These are phyloP conservation scores for Rhynchopsitta pachyrhyncha DNA, from an alignment of 2,113 vertebrate species.

Conservation along the genomic window DNA sequence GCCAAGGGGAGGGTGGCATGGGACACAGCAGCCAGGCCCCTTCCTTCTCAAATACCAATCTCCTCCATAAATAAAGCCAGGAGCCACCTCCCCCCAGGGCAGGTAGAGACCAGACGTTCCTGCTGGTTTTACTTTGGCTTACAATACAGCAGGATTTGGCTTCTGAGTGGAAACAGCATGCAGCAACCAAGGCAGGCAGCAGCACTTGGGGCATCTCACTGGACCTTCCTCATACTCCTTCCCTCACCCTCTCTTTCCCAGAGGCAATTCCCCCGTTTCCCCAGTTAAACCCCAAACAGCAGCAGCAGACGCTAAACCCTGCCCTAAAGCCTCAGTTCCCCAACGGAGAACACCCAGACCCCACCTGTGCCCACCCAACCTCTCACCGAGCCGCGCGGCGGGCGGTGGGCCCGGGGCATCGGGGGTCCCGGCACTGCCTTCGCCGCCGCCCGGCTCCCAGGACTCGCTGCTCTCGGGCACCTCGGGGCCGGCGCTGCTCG, in stretches of 20 bases:
- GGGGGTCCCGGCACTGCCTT: conserved; percentile 39
- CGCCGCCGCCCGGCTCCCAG: conserved; percentile 61
- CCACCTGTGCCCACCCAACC: fast-evolving
- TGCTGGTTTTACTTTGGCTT: neutral
- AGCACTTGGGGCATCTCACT: fast-evolving
- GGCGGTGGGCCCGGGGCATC: conserved; percentile 37
- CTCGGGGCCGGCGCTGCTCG: conserved; percentile 37
- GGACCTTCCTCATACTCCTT: neutral
- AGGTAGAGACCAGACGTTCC: neutral
- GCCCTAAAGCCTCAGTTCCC: neutral
- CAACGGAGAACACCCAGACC: fast-evolving
- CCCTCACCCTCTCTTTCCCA: neutral
- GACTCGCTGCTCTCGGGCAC: conserved; percentile 65
- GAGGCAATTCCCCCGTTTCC: neutral
- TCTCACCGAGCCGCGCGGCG: conserved; percentile 60
- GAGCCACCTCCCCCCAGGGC: neutral
- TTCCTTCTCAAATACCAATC: neutral
- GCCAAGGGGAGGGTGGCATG: neutral
- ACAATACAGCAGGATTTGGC: neutral
- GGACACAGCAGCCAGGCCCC: neutral
- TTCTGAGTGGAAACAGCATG: neutral
- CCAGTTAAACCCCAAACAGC: neutral
- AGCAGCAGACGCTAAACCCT: fast-evolving
- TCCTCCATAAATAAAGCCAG: neutral
- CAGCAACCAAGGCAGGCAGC: neutral